Base-by-base conservation (phyloP, 2,888 invertebrate species). In the Nymphalis polychloros region DNA sequence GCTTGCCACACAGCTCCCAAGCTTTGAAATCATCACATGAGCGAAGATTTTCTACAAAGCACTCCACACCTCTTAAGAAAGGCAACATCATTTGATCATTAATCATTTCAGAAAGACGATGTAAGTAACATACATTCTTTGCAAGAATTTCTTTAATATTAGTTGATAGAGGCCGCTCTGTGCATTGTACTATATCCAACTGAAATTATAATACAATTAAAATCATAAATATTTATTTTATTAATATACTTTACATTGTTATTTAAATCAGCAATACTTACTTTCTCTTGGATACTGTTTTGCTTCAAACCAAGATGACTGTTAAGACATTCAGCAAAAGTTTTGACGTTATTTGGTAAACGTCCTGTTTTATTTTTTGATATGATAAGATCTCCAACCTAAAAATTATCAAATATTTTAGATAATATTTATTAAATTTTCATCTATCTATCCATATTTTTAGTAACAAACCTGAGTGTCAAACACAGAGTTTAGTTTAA, bases 401-500 rank as follows among this genome's bases (percentile, higher is more conserved):
- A 74, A 19, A 84, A 84, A 46, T 53, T 16, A 23, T 23, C 16
- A 53, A 2, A 52, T 62, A 13, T 41, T 27, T 64, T 49, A 55
- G n/a, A 48, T 17, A 17, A 31, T 4, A 31, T n/a, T 61, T 16
- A 48, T 10, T 35, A 35, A 59, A 49, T n/a, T 31, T n/a, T 1
- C 4, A 17, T 3, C 16, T 23, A 23, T 13, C 4, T 23, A 5
- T 7, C 3, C 19, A 8, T 20, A 16, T n/a, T 47, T 19, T 49
- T n/a, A 59, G n/a, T 27, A 16, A 49, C 10, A 20, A 60, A 93
- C 93, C 89, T 94, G 93, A 71, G 94, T 94, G 79, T 95, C 95
- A 90, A 94, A 94, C 50, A 95, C 89, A 75, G 94, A 94, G 68
- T 86, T 82, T 63, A 94, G 80, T 75, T 90, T 88, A 16, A 94